These are phyloP conservation scores for Pteruthius melanotis DNA, from an alignment of 2,113 vertebrate species.

Conservation along the genomic window DNA sequence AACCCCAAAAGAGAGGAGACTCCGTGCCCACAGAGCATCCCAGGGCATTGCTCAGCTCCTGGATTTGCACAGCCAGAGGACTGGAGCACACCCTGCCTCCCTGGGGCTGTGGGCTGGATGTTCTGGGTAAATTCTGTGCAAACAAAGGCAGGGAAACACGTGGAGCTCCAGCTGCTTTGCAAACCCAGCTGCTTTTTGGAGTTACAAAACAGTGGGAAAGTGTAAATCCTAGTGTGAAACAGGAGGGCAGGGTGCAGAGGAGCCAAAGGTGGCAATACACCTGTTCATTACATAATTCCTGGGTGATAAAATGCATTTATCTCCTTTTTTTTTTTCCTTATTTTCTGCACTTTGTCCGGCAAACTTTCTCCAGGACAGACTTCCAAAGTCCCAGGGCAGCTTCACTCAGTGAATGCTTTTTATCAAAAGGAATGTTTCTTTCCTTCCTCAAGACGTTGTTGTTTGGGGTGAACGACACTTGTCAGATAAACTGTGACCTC, in stretches of 20 bases:
- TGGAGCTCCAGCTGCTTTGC: not conserved
- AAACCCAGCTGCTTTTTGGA: not conserved
- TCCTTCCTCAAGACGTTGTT: not conserved
- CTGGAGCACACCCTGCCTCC: not conserved
- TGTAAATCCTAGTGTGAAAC: not conserved
- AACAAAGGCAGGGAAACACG: not conserved
- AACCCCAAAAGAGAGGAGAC: not conserved
- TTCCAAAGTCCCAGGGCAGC: not conserved
- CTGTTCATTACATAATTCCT: not conserved
- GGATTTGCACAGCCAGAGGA: not conserved
- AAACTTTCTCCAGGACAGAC: not conserved
- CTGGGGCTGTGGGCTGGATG: not conserved
- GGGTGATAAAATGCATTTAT: not conserved
- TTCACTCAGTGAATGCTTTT: not conserved
- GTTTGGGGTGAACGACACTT: not conserved
- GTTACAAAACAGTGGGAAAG: not conserved
- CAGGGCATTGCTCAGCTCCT: not conserved
- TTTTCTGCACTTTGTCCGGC: not conserved
- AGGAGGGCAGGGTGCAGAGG: not conserved
- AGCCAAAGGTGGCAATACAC: not conserved
- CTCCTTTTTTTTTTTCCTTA: not conserved
- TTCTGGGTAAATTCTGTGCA: not conserved
- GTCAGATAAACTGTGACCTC: not conserved
- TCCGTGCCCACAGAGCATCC: accelerated
- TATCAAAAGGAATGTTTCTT: not conserved